These are phyloP conservation scores for Pyrocephalus nanus DNA, from an alignment of 2,797 vertebrate genomes.

Conservation along the genomic window DNA sequence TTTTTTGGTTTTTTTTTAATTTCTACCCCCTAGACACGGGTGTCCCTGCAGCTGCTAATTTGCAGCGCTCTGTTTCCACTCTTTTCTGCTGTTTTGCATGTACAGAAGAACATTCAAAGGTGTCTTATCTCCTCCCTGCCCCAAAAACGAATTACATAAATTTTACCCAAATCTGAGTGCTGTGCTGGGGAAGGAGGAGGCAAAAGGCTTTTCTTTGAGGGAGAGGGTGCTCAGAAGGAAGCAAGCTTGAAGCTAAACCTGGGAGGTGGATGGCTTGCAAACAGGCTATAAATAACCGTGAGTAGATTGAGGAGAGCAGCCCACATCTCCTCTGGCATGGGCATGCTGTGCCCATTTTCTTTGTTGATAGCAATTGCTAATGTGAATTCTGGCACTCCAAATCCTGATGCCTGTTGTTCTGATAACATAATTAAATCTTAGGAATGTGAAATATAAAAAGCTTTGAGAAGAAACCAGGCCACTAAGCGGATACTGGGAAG, in stretches of 20 bases:
- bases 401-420: slow-evolving; percentile 64
- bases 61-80: background rate
- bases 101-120: background rate
- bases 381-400: slow-evolving; percentile 66
- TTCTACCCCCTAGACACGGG: rapidly evolving
- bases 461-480: slow-evolving; percentile 47
- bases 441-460: slow-evolving; percentile 66
- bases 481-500: background rate
- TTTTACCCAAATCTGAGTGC: background rate
- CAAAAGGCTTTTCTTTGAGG: background rate
- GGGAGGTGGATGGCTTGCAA: slow-evolving; percentile 51
- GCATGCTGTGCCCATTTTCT: slow-evolving; percentile 68
- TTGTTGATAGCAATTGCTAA: slow-evolving; percentile 68
- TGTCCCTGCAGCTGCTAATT: background rate
- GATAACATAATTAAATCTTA: slow-evolving; percentile 69
- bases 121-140: background rate
- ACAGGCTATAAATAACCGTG: slow-evolving; percentile 43
- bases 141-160: rapidly evolving
- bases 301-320: slow-evolving; percentile 62
- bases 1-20: background rate
- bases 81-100: background rate
- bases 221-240: background rate
- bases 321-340: slow-evolving; percentile 59
- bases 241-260: slow-evolving; percentile 33
- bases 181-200: background rate